These are phyloP conservation scores for Heteromyza rotundicornis DNA, from an alignment of 2,888 invertebrate genomes.

Conservation along the genomic window DNA sequence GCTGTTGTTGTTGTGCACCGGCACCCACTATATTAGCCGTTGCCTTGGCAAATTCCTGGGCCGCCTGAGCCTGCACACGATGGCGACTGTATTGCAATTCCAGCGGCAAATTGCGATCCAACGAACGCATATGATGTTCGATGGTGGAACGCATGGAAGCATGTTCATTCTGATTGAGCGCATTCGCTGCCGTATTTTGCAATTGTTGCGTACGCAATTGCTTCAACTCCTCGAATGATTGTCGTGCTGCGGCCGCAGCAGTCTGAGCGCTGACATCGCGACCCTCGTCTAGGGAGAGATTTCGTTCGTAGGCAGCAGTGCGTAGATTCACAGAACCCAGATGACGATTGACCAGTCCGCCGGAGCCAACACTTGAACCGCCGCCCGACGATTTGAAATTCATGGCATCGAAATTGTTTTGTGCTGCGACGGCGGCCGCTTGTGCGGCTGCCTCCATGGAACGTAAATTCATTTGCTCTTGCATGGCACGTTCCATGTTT, in stretches of 20 bases:
- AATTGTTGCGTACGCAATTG: conserved; percentile 53
- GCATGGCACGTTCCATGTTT: conserved; percentile 63
- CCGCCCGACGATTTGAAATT: conserved; percentile 50
- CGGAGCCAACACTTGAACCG: conserved; percentile 24
- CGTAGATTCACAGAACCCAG: conserved; percentile 48
- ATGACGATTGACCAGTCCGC: conserved; percentile 33
- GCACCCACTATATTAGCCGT: conserved; percentile 13
- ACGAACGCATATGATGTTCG: conserved; percentile 62
- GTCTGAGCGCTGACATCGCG: conserved; percentile 17
- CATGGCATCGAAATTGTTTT: conserved; percentile 52
- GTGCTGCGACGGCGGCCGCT: conserved; percentile 32
- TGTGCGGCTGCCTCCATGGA: conserved; percentile 53
- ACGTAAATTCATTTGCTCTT: conserved; percentile 62
- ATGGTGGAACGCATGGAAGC: conserved; percentile 56
- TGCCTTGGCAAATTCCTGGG: conserved; percentile 30
- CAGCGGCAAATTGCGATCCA: conserved; percentile 61
- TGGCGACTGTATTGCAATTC: conserved; percentile 62
- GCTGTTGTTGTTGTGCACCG: conserved; percentile 25
- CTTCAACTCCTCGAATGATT: conserved; percentile 56
- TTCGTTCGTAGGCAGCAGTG: conserved; percentile 52
- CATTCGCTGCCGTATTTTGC: conserved; percentile 39
- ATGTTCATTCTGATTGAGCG: conserved; percentile 37
- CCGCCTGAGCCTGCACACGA: conserved; percentile 46
- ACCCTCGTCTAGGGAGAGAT: conserved; percentile 53
- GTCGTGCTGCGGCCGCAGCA: conserved; percentile 47